Evolutionary conservation across 2,113 vertebrate genomes (phyloP), one percentile per base, ranked within the genome.

Genomic region (Ammodytes marinus): DNA sequence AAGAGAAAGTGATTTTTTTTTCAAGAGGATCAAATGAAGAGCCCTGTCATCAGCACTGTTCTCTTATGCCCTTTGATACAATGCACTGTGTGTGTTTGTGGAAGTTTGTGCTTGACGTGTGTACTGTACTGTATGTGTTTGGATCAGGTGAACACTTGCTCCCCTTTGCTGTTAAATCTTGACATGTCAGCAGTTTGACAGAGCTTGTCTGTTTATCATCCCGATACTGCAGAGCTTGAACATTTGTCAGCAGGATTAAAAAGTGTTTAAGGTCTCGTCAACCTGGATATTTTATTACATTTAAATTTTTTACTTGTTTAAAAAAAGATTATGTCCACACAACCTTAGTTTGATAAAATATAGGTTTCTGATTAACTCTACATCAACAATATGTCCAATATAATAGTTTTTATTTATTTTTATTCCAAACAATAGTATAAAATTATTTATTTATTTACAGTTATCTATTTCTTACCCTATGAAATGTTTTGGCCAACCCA

Each of bases 151-250:
- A 88, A 88, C 74, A 82, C 70, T 60, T 37, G 4, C 46, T 72
- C 58, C 27, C 80, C 73, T 69, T 86, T 69, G 74, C 82, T 80
- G 67, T 82, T 70, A 89, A 90, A 90, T 69, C 78, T 89, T 86
- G 82, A 91, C 87, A 85, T 63, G 91, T 91, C 89, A 92, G 88
- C 88, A 89, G 60, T 89, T 86, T 90, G 86, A 88, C 68, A 17
- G 88, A 81, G 75, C 57, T 77, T 70, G 82, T 73, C 82, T 73
- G 47, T 76, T 55, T 83, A 83, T 79, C 80, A 82, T 81, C 65
- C 40, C 60, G 37, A 69, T 17, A 55, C 83, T 77, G 80, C 79
- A 84, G 70, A 76, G 66, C 73, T 61, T 59, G 67, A 69, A 82
- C 72, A 42, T 74, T 60, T 83, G 84, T 77, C 68, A 69, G 54